Percentiles rank a stretch among this genome's conserved stretches.
Conservation (phyloP, 2,797 vertebrate species). For the Phalanger gymnotis region DNA sequence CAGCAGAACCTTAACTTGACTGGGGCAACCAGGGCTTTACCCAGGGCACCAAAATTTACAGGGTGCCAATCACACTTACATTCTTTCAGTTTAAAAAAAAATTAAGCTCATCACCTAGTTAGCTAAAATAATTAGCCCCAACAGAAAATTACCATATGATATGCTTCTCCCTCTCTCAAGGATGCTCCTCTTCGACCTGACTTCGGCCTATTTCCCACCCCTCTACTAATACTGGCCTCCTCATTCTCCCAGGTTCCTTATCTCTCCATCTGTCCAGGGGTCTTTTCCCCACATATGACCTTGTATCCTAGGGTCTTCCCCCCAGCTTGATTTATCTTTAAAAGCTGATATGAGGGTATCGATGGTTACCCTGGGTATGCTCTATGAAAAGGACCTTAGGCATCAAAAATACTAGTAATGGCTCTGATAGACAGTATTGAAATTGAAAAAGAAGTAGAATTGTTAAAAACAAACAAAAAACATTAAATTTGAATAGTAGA, state of each 20-base stretch:
- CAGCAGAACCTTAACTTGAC: neutral
- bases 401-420: neutral
- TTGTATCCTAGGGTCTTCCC: neutral
- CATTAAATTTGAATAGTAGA: neutral
- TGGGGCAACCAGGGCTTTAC: too few relatives aligned
- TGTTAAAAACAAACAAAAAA: neutral
- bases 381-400: neutral
- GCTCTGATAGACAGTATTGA: neutral
- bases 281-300: neutral
- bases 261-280: neutral
- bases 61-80: neutral
- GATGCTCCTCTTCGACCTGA: neutral
- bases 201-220: neutral
- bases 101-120: neutral
- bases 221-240: neutral
- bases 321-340: neutral
- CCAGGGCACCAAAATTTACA: neutral
- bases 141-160: neutral
- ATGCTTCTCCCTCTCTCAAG: neutral
- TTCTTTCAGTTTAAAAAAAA: neutral
- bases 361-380: neutral
- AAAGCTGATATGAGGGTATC: neutral
- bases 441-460: neutral
- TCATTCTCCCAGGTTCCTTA: neutral
- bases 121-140: neutral